Base-by-base conservation (phyloP, 2,113 vertebrate species). In the Phyllopteryx taeniolatus region DNA sequence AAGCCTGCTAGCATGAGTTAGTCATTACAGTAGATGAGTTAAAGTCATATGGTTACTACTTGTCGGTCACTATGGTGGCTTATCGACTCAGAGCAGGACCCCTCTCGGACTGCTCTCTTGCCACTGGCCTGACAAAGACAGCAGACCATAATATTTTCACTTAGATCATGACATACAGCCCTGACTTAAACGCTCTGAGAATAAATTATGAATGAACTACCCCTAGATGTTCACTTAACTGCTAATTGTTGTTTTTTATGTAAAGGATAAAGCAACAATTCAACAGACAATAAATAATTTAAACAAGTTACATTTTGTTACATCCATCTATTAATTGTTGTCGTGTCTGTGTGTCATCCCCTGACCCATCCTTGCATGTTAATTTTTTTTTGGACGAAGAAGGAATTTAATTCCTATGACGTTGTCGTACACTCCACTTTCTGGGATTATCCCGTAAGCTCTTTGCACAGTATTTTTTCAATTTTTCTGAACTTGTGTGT, bases 401-500 rank as follows among this genome's bases (percentile, higher is more conserved):
- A 81, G 79, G 88, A 91, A 83, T 89, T 90, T 84, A 90, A 90
- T 85, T 88, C 82, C 80, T 88, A 78, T 87, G 85, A 88, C 59
- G 77, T 86, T 89, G 88, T 89, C 75, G 81, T 87, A 80, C 81
- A 83, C 81, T 90, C 70, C 74, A 84, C 82, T 87, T 68, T 20
- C 76, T 75, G 82, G 89, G 91, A 92, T 93, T 89, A 92, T 93
- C 88, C 85, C 61, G 68, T 91, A 91, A 91, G 87, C 88, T 85
- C 81, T 88, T 90, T 91, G 86, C 83, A 67, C 77, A 82, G 82
- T 82, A 91, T 91, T 90, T 87, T 90, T 84, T 90, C 86, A 84
- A 85, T 87, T 87, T 86, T 79, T 80, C 79, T 82, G 69, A 68
- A 57, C 66, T 64, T 71, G 46, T 75, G 61, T 44, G 54, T 67